Evolutionary conservation across 2,888 invertebrate species (phyloP).

Genomic region (Notodonta ziczac): DNA sequence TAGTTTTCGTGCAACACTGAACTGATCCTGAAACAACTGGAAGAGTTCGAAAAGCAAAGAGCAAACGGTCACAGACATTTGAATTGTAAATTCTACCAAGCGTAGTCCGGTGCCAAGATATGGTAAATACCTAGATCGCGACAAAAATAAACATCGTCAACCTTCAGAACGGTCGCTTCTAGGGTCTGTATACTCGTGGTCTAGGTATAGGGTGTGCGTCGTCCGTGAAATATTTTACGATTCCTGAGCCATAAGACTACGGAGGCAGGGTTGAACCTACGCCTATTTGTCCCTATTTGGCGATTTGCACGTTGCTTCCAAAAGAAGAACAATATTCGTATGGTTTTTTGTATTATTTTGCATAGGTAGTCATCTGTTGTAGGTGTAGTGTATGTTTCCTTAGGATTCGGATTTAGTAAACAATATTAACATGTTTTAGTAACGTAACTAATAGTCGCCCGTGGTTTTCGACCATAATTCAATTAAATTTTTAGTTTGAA

Average conservation of each 20-base stretch:
- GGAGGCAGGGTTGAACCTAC: constrained; percentile 62
- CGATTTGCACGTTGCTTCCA: constrained; percentile 58
- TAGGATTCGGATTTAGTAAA: too few species aligned
- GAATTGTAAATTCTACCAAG: constrained; percentile 2
- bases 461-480: too few species aligned
- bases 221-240: constrained; percentile 81
- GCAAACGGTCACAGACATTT: not conserved
- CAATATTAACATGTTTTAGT: too few species aligned
- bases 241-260: constrained; percentile 72
- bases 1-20: not conserved
- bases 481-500: too few species aligned
- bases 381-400: too few species aligned
- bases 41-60: not conserved
- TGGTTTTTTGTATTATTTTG: not conserved
- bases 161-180: constrained; percentile 40
- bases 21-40: not conserved
- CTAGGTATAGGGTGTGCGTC: constrained; percentile 54
- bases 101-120: not conserved
- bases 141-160: constrained; percentile 1
- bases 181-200: constrained; percentile 41
- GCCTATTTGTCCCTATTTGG: constrained; percentile 69
- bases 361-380: not conserved
- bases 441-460: too few species aligned
- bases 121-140: not conserved
- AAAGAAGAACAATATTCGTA: not conserved